Base-by-base conservation (phyloP, 2,797 vertebrate genomes). In the Leuciscus waleckii region DNA sequence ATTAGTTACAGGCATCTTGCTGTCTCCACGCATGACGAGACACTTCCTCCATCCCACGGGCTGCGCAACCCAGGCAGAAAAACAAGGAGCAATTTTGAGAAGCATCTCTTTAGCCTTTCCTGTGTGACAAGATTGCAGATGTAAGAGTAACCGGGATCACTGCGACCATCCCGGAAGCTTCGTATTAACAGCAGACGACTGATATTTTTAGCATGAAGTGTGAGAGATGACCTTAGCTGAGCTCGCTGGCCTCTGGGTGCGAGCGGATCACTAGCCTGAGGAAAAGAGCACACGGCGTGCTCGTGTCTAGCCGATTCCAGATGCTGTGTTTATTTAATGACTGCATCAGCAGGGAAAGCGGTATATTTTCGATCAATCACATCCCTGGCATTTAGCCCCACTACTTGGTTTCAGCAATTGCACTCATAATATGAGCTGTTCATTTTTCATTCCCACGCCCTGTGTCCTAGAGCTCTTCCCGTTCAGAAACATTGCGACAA, bases 1-100 rank as follows among this genome's bases (percentile, higher is more conserved):
- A 95, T 95, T 94, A 92, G 91, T 94, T 92, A 90, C 93, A 92
- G 93, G 91, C 93, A 91, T 90, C 91, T 92, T 91, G 91, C 91
- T 90, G 87, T 92, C 86, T 90, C 91, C 90, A 90, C 23, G 87
- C 92, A 90, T 92, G 93, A 95, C 90, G 91, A 91, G 92, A 92
- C 89, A 88, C 90, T 92, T 91, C 89, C 87, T 89, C 81, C 11
- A 37, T 82, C 88, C 90, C 88, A 77, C 26, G 81, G 83, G 87
- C 87, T 70, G 86, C 65, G 63, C 71, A 65, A 86, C 90, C 90
- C 88, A 86, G 90, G 87, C 79, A 74, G 85, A 65, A 78, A 35
- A 39, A 68, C 76, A 46, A 69, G 67, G 86, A 86, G 65, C 63
- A 29, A 46, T 65, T 84, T 85, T 86, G 87, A 88, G 87, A 91